Conservation (phyloP, 1,140 invertebrate species). For the Drosophila ironensis region DNA sequence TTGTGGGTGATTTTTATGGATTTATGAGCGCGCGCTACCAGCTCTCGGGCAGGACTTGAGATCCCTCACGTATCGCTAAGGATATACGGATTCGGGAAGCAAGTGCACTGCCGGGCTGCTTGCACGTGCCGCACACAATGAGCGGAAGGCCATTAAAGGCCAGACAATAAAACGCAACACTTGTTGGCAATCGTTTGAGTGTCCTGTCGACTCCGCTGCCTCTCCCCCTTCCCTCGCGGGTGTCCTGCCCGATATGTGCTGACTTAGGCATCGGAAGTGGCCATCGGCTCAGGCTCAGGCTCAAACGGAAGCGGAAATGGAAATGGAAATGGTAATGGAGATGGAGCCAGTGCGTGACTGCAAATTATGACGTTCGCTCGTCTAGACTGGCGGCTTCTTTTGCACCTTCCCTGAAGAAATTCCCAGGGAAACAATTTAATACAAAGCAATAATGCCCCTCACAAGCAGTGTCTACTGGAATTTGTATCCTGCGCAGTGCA, state of each 20-base stretch:
- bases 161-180: constrained; percentile 72
- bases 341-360: constrained; percentile 20
- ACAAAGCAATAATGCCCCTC: background rate
- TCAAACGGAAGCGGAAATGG: constrained; percentile 32
- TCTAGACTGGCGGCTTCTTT: constrained; percentile 42
- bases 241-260: constrained; percentile 29
- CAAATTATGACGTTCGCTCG: constrained; percentile 52
- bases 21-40: constrained; percentile 29
- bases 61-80: constrained; percentile 45
- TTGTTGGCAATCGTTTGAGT: constrained; percentile 58
- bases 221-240: background rate
- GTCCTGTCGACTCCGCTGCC: background rate
- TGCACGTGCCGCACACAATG: constrained; percentile 51
- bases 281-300: constrained; percentile 5
- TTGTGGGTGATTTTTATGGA: constrained; percentile 53
- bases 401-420: background rate
- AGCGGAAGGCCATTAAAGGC: constrained; percentile 55
- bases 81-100: background rate
- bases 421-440: constrained; percentile 21
- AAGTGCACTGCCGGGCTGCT: constrained; percentile 27
- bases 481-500: background rate
- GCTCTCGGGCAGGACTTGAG: background rate
- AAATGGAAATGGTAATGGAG: constrained; percentile 7
- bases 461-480: background rate
- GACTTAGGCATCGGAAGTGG: constrained; percentile 23